Conservation (phyloP, 37 sponge, comb jelly and placozoan genomes). For the Amphimedon queenslandica region DNA sequence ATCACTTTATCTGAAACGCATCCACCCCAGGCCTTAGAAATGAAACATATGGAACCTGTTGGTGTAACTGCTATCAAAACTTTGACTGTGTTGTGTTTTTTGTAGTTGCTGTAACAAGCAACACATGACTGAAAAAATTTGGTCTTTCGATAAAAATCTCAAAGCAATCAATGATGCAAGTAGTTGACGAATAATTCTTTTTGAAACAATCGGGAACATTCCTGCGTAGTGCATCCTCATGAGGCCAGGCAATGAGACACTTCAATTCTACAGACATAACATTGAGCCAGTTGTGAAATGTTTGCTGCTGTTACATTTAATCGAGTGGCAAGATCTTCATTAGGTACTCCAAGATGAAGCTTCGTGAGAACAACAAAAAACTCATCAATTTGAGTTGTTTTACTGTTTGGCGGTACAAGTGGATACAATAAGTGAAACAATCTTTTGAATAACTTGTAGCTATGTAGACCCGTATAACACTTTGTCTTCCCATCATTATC, state of each 20-base stretch:
- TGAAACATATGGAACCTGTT: slow-evolving; percentile 23
- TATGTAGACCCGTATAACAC: no score
- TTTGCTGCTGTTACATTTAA: not conserved
- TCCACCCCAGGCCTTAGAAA: slow-evolving; percentile 37
- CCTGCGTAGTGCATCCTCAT: not conserved
- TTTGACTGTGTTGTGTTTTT: slow-evolving; percentile 1
- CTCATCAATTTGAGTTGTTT: no score
- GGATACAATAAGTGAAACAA: no score
- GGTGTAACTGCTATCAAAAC: slow-evolving; percentile 32
- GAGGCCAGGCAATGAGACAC: slow-evolving; percentile 2
- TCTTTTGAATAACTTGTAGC: no score
- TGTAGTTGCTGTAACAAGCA: slow-evolving; percentile 2
- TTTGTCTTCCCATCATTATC: no score
- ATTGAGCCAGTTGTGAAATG: not conserved
- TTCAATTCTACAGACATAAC: slow-evolving; percentile 1
- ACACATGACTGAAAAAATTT: not conserved
- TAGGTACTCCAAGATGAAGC: not conserved
- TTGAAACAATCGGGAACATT: not conserved
- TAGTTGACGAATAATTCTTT: not conserved
- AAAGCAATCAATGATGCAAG: slow-evolving; percentile 9
- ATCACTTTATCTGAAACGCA: slow-evolving; percentile 24
- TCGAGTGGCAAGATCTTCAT: not conserved
- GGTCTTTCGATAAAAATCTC: not conserved
- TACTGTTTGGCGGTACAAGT: no score
- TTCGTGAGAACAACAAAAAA: no score